phyloP scores from a whole-genome alignment of 2,797 vertebrate species.

The Poecilia wingei region DNA sequence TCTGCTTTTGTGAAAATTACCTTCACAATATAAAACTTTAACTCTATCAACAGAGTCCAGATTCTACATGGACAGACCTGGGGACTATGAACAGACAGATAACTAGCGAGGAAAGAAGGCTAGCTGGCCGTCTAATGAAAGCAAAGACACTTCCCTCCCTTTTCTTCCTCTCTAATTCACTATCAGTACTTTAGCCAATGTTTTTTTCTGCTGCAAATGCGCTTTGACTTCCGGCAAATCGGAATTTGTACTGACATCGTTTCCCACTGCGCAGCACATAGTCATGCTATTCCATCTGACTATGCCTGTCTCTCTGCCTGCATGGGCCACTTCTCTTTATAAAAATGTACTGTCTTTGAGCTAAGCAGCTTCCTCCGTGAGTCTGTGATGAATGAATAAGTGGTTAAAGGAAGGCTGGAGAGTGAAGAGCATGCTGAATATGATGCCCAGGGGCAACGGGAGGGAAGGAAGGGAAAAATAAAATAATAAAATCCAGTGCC shows the following conservation, averaged over 20 bases:
- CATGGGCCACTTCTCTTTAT: constrained; percentile 19
- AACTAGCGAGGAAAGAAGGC: constrained; percentile 21
- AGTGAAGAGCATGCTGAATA: constrained; percentile 56
- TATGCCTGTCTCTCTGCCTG: constrained; percentile 32
- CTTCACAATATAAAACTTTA: neutral
- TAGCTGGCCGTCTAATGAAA: constrained; percentile 67
- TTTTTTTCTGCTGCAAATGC: constrained; percentile 54
- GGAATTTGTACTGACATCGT: constrained; percentile 63
- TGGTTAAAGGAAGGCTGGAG: constrained; percentile 47
- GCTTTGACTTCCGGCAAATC: constrained; percentile 64
- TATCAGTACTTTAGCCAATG: constrained; percentile 52
- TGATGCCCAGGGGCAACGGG: constrained; percentile 50
- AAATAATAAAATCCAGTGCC: constrained; percentile 21
- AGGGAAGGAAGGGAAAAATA: constrained; percentile 47
- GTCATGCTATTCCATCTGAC: constrained; percentile 5
- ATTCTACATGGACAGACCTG: constrained; percentile 18
- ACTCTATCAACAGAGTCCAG: neutral
- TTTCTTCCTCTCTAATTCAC: constrained; percentile 37
- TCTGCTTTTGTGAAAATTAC: neutral
- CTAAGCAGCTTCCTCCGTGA: constrained; percentile 44
- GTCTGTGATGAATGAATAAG: constrained; percentile 70
- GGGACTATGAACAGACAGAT: constrained; percentile 23
- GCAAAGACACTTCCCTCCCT: constrained; percentile 62
- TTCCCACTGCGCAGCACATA: constrained; percentile 54
- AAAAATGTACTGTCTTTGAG: constrained; percentile 55